These are phyloP conservation scores for Montipora foliosa DNA, from an alignment of 64 coral and sea anemone genomes.

Conservation along the genomic window DNA sequence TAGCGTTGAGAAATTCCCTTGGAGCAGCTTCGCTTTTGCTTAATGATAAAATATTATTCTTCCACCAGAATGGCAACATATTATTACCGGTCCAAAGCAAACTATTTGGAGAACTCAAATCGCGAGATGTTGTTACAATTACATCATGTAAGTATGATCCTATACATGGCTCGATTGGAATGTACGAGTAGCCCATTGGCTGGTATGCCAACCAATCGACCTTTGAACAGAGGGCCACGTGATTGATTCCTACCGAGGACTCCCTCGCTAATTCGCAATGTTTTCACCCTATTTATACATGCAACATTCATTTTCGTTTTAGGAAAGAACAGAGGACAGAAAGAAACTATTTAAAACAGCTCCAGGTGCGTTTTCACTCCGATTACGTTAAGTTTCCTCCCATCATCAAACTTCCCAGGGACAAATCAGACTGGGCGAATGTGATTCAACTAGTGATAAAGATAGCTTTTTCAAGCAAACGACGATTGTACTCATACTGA, in stretches of 20 bases:
- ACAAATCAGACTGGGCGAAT: not conserved
- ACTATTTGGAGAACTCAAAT: constrained; percentile 62
- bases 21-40: no score
- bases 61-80: constrained; percentile 73
- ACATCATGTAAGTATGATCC: constrained; percentile 64
- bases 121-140: constrained; percentile 76
- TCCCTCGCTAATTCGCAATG: not conserved
- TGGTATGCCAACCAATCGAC: not conserved
- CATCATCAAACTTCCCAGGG: not conserved
- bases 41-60: not conserved
- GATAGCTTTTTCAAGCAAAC: not conserved
- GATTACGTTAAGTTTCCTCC: not conserved
- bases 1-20: no score
- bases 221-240: not conserved
- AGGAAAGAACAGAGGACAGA: constrained; percentile 53
- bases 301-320: not conserved
- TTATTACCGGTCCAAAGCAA: constrained; percentile 72
- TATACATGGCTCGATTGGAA: not conserved
- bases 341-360: constrained; percentile 36
- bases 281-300: not conserved
- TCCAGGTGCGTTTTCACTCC: not conserved
- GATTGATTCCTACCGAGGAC: not conserved
- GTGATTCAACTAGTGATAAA: not conserved
- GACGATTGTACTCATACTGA: not conserved
- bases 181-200: not conserved